phyloP scores from a whole-genome alignment of 2,888 invertebrate genomes.

The Tromatobia lineatoria region DNA sequence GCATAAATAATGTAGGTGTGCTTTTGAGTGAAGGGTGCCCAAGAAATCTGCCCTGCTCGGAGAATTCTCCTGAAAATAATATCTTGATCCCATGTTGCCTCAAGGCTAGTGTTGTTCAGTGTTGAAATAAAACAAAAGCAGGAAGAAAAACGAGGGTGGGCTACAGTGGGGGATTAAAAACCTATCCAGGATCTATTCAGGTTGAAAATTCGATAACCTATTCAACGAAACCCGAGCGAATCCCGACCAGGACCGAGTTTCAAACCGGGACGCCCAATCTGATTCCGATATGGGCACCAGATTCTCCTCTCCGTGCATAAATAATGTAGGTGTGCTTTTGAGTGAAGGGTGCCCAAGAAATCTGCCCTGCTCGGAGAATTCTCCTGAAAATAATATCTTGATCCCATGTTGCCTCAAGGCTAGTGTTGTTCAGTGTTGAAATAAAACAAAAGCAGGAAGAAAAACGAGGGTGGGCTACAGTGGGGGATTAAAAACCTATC shows the following conservation, averaged over 20 bases:
- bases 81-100: conserved; percentile 63
- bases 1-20: neutral
- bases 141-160: conserved; percentile 22
- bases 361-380: conserved; percentile 26
- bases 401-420: conserved; percentile 56
- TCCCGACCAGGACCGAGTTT: too few species aligned
- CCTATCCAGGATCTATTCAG: too few species aligned
- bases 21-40: conserved; percentile 8
- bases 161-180: conserved; percentile 8
- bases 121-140: conserved; percentile 62
- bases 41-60: conserved; percentile 40
- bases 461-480: conserved; percentile 23
- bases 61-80: conserved; percentile 62
- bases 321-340: neutral
- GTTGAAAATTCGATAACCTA: too few species aligned
- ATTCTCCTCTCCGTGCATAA: neutral
- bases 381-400: conserved; percentile 67
- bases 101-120: conserved; percentile 50
- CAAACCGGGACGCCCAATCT: neutral
- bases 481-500: conserved; percentile 5
- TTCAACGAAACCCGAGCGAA: too few species aligned
- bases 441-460: conserved; percentile 54
- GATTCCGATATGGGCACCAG: neutral
- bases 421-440: conserved; percentile 56
- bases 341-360: conserved; percentile 37